A percentile compares a stretch with the other conserved stretches of the same genome.
Evolutionary conservation across 2,888 invertebrate species (phyloP).

Genomic region (Acanthosepion lycidas): DNA sequence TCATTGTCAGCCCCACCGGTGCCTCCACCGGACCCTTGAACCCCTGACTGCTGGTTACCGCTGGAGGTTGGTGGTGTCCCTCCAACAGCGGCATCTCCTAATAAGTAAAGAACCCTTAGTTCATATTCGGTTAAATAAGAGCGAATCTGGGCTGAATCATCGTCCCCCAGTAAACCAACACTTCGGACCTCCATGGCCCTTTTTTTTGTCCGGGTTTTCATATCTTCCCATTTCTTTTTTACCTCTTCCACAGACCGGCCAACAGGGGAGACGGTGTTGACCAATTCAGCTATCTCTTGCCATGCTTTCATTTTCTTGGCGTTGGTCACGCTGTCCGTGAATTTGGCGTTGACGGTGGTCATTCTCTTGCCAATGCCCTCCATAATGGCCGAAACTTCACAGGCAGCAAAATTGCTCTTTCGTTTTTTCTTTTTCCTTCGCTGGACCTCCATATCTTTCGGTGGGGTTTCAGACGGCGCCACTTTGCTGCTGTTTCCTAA

Average conservation of each 20-base stretch:
- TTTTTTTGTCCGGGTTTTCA: slow-evolving; percentile 42
- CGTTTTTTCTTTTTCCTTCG: slow-evolving; percentile 35
- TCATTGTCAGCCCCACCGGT: background rate
- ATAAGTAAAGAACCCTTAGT: slow-evolving; percentile 15
- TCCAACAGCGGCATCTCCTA: slow-evolving; percentile 34
- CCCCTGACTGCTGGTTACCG: background rate
- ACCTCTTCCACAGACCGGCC: slow-evolving; percentile 42
- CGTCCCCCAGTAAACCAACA: slow-evolving; percentile 2
- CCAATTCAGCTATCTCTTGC: slow-evolving; percentile 42
- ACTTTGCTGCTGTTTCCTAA: background rate
- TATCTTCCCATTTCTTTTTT: slow-evolving; percentile 43
- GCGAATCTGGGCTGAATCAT: slow-evolving; percentile 18
- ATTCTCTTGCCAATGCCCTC: slow-evolving; percentile 39
- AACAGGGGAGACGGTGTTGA: slow-evolving; percentile 37
- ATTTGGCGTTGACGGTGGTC: slow-evolving; percentile 41
- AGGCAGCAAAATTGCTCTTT: slow-evolving; percentile 40
- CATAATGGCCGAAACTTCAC: slow-evolving; percentile 41
- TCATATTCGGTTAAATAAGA: slow-evolving; percentile 45
- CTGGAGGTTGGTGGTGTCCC: background rate
- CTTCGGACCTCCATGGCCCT: slow-evolving; percentile 25
- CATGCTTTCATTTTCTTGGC: slow-evolving; percentile 43
- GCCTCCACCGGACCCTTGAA: slow-evolving; percentile 25
- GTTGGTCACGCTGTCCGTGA: slow-evolving; percentile 45
- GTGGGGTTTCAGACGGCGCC: background rate
- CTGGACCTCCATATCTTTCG: slow-evolving; percentile 37